Evolutionary conservation across 2,797 vertebrate genomes (phyloP).

Genomic region (Acanthurus tractus): DNA sequence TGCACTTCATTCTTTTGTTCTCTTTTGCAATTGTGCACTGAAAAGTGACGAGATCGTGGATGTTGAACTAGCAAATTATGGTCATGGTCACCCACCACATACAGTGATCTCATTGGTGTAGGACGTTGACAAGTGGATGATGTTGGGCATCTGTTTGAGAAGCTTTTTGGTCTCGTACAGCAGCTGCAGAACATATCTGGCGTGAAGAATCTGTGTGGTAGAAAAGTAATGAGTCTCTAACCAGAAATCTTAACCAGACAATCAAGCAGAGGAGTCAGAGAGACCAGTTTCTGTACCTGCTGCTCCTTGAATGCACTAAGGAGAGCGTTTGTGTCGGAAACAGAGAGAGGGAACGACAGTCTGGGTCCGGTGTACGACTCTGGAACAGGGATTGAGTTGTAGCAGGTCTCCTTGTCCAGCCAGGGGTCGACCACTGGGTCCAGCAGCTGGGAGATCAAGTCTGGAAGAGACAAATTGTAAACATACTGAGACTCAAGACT

Average conservation of each 20-base stretch:
- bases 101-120: slow-evolving; percentile 93
- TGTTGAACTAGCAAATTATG: not conserved
- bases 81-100: slow-evolving; percentile 87
- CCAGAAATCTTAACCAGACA: not conserved
- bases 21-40: not conserved
- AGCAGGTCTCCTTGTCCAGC: slow-evolving; percentile 78
- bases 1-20: not conserved
- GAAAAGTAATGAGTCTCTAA: not conserved
- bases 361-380: slow-evolving; percentile 91
- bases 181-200: slow-evolving; percentile 92
- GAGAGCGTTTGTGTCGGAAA: slow-evolving; percentile 87
- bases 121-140: slow-evolving; percentile 89
- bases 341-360: slow-evolving; percentile 92
- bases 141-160: slow-evolving; percentile 93
- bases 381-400: slow-evolving; percentile 86
- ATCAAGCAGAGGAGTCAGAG: not conserved
- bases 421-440: slow-evolving; percentile 76
- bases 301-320: slow-evolving; percentile 91
- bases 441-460: slow-evolving; percentile 87
- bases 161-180: slow-evolving; percentile 91
- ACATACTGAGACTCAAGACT: not conserved
- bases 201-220: slow-evolving; percentile 89
- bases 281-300: slow-evolving; percentile 78
- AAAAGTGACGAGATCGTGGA: not conserved
- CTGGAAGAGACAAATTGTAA: slow-evolving; percentile 73